Percentiles rank a stretch among this genome's conserved stretches.
Evolutionary conservation across 1,140 invertebrate species (phyloP).

Genomic region (Ericerus pela): DNA sequence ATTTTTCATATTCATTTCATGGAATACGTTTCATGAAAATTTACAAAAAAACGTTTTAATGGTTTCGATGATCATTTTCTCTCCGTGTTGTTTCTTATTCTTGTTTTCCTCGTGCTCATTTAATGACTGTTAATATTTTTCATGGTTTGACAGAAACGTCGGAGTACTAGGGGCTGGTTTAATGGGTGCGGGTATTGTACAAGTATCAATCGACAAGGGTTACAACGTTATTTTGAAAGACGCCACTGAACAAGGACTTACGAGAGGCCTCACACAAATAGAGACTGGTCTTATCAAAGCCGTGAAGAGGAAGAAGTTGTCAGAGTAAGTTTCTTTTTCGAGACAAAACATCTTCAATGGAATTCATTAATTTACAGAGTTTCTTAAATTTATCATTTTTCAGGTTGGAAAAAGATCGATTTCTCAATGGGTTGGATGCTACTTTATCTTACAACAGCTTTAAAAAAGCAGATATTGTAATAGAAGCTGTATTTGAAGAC

Average conservation of each 20-base stretch:
- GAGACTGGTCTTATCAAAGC: constrained; percentile 60
- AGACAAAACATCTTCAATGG: background rate
- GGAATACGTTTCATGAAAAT: background rate
- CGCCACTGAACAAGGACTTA: constrained; percentile 61
- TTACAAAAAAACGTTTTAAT: too few species aligned
- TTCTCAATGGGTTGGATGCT: constrained; percentile 58
- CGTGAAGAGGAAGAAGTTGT: constrained; percentile 68
- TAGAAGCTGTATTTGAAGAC: constrained; percentile 99
- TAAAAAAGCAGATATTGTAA: constrained; percentile 80
- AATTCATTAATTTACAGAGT: background rate
- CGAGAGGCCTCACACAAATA: constrained; percentile 80
- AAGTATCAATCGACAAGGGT: constrained; percentile 92
- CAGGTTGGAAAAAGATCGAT: constrained; percentile 63
- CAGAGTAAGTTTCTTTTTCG: constrained; percentile 33
- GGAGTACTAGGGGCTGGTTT: constrained; percentile 90
- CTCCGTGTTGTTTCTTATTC: background rate
- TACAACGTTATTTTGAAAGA: constrained; percentile 86
- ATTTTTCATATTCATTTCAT: background rate
- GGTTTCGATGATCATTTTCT: too few species aligned
- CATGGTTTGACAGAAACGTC: constrained; percentile 40
- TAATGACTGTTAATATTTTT: background rate
- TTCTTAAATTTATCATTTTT: constrained; percentile 28
- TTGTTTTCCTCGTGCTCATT: background rate
- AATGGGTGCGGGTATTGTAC: constrained; percentile 97
- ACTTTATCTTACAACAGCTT: constrained; percentile 79